Evolutionary conservation across 2,797 vertebrate species (phyloP).

Genomic region (Adelosebastes latens): DNA sequence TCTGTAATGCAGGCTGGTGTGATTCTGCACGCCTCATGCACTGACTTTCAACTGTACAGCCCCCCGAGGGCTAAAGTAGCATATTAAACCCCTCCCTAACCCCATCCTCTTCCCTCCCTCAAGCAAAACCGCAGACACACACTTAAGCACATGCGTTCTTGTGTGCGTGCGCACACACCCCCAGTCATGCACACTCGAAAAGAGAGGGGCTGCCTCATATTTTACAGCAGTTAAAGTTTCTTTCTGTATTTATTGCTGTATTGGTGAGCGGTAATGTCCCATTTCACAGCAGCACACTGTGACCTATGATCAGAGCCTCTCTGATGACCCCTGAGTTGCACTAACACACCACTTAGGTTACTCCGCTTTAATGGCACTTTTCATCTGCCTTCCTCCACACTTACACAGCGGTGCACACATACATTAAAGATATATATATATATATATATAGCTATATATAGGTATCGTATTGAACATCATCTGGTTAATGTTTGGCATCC

Average conservation of each 20-base stretch:
- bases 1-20: constrained; percentile 70
- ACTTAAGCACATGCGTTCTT: constrained; percentile 32
- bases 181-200: constrained; percentile 33
- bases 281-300: constrained; percentile 67
- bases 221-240: constrained; percentile 76
- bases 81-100: constrained; percentile 75
- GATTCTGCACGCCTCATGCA: constrained; percentile 75
- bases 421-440: background rate
- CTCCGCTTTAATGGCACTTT: constrained; percentile 50
- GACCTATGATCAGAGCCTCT: constrained; percentile 66
- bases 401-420: background rate
- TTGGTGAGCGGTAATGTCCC: constrained; percentile 65
- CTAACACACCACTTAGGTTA: constrained; percentile 60
- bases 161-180: constrained; percentile 11
- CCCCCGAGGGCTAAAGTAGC: constrained; percentile 70
- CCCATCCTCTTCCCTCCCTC: constrained; percentile 57
- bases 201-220: constrained; percentile 68
- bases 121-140: constrained; percentile 56
- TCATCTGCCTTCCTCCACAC: constrained; percentile 19
- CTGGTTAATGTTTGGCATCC: background rate
- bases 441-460: background rate
- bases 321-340: constrained; percentile 51
- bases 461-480: background rate
- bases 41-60: constrained; percentile 78
- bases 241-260: constrained; percentile 73